Evolutionary conservation across 2,797 vertebrate genomes (phyloP).

Genomic region (Passerculus sandwichensis): DNA sequence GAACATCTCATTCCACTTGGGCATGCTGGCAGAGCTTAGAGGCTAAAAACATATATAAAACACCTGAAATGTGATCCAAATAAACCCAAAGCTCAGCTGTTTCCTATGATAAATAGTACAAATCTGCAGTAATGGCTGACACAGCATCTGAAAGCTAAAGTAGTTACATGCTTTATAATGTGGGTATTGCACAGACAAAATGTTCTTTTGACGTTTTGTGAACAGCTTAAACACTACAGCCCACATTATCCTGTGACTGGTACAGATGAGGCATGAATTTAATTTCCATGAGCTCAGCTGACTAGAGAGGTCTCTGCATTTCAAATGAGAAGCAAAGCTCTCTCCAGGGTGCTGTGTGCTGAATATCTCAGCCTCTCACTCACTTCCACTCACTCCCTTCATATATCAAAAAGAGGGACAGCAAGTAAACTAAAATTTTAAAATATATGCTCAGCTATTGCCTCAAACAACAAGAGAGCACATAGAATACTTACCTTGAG

Average conservation of each 20-base stretch:
- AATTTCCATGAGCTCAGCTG: not conserved
- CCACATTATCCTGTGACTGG: not conserved
- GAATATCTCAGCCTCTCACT: not conserved
- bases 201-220: not conserved
- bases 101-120: not conserved
- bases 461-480: not conserved
- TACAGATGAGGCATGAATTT: not conserved
- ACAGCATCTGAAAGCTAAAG: not conserved
- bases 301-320: not conserved
- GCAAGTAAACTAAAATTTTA: not conserved
- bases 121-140: not conserved
- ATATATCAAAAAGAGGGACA: not conserved
- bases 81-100: not conserved
- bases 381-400: not conserved
- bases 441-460: not conserved
- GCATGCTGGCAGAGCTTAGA: not conserved
- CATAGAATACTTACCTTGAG: not conserved
- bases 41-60: not conserved
- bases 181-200: not conserved
- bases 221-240: not conserved
- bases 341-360: not conserved
- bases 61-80: not conserved
- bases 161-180: not conserved
- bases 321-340: not conserved
- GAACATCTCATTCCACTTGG: not conserved